A percentile compares a stretch with the other conserved stretches of the same genome.
These are phyloP conservation scores for Himalopsyche kuldschensis DNA, from an alignment of 2,888 invertebrate genomes.

Conservation along the genomic window DNA sequence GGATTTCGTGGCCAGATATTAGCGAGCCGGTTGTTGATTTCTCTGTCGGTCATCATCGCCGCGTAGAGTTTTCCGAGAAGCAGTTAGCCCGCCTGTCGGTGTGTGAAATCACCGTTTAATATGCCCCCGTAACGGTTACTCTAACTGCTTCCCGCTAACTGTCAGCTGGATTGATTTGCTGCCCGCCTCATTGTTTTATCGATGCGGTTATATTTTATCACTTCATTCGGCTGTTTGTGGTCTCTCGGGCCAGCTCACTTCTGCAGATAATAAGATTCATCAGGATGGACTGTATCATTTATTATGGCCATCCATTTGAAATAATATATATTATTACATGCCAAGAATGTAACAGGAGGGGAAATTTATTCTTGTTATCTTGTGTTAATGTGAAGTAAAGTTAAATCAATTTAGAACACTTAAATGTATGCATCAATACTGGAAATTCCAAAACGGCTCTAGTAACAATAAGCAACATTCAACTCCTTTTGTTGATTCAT, in stretches of 20 bases:
- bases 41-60: neutral
- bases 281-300: too few species aligned
- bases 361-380: too few species aligned
- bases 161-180: slow-evolving; percentile 10
- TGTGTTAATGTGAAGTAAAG: too few species aligned
- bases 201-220: neutral
- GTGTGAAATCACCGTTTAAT: slow-evolving; percentile 5
- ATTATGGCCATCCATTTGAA: too few species aligned
- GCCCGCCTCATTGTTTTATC: slow-evolving; percentile 8
- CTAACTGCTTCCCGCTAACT: neutral
- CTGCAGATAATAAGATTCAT: neutral
- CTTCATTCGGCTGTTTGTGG: neutral
- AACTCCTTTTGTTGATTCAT: too few species aligned
- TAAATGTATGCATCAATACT: too few species aligned
- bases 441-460: too few species aligned
- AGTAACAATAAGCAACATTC: too few species aligned
- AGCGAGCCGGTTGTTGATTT: neutral
- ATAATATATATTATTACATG: too few species aligned
- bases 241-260: neutral
- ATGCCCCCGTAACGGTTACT: slow-evolving; percentile 1
- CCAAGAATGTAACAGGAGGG: too few species aligned
- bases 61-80: neutral
- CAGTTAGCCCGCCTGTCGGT: neutral
- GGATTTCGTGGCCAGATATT: too few species aligned
- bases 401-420: too few species aligned